Percentiles rank a stretch among this genome's conserved stretches.
Evolutionary conservation across 2,113 vertebrate species (phyloP).

Genomic region (Cyphomyrus plagiostoma): DNA sequence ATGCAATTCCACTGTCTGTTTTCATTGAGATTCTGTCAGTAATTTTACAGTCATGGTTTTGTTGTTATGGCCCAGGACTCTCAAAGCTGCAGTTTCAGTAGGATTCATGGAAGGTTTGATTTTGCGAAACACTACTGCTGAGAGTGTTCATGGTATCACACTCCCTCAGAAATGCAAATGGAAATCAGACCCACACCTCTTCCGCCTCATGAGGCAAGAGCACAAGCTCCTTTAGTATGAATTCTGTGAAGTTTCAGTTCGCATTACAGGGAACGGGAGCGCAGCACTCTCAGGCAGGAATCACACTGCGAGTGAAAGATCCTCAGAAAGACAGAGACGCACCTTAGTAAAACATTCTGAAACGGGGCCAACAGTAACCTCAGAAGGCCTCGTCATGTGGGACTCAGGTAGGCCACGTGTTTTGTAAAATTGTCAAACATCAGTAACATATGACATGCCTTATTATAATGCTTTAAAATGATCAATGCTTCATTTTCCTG

Average conservation of each 20-base stretch:
- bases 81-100: background rate
- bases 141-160: background rate
- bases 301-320: background rate
- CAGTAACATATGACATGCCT: background rate
- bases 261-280: background rate
- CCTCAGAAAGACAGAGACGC: background rate
- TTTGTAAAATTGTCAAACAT: background rate
- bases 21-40: background rate
- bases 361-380: background rate
- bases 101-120: background rate
- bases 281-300: background rate
- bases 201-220: background rate
- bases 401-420: background rate
- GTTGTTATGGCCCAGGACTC: background rate
- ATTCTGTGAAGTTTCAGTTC: background rate
- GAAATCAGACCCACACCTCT: no score
- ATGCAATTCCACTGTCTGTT: background rate
- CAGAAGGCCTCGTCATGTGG: background rate
- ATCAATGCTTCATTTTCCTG: background rate
- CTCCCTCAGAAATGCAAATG: background rate
- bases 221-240: background rate
- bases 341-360: background rate
- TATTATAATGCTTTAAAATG: background rate
- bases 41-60: background rate
- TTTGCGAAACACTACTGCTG: background rate